Evolutionary conservation across 2,888 invertebrate species (phyloP), one percentile per base, ranked within the genome.

Genomic region (Ommatoiulus sabulosus): DNA sequence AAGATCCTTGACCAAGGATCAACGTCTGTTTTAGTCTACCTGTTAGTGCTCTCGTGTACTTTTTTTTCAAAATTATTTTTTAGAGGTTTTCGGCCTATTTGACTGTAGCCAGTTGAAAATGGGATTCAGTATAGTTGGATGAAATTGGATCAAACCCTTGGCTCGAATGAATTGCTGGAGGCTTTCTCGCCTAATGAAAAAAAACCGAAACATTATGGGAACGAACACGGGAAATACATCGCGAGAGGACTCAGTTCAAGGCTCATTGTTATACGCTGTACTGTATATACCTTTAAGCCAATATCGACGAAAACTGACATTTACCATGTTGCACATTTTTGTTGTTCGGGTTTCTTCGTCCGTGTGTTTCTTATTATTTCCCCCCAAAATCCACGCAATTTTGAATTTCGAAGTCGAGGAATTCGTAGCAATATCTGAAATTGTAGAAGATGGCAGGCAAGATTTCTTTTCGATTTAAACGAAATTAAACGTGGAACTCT

Each of bases 121-220:
- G 10, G 72, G 20, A 72, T 20, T 35, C 35, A 12, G 24, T 80
- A 35, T 35, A 5, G 35, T 35, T 35, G 80, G 35, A 80, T 80
- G 35, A 80, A 80, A 80, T 80, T 80, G 80, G 10, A 80, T 80
- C 80, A 80, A 72, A 80, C 35, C 80, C 24, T 35, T 80, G 80
- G 35, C 80, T 80, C 10, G 80, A 80, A 80, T 80, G 80, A 80
- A 80, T 80, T 80, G 80, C 80, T 80, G 12, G 24, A 80, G 80
- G 80, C 80, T 80, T 80, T 80, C 80, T 80, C 80, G 80, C 80
- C 80, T 80, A 80, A 80, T 80, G 80, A 80, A 80, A 80, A 80
- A 80, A 46, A 63, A 63, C 15, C 24, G 24, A 80, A 35, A 35
- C 80, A 80, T 80, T 80, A 80, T 80, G 24, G 35, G 12, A 35